phyloP scores from a whole-genome alignment of 2,113 vertebrate genomes.

The Thymallus thymallus region DNA sequence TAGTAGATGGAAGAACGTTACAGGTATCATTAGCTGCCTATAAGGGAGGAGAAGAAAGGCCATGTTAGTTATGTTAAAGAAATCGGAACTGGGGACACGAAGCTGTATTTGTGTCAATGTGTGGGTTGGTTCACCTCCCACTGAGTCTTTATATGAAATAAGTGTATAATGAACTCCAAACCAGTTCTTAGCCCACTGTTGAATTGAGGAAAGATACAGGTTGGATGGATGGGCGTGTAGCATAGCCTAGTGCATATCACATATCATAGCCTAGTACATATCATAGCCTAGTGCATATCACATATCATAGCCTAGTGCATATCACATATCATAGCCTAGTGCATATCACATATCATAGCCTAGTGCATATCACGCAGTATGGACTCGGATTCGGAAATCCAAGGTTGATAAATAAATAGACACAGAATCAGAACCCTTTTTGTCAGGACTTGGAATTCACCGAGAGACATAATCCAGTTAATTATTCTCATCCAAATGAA shows the following conservation, averaged over 20 bases:
- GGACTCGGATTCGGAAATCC: background rate
- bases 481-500: conserved; percentile 20
- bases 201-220: background rate
- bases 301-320: too few species aligned
- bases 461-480: background rate
- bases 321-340: too few species aligned
- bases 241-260: too few species aligned
- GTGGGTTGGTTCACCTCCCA: conserved; percentile 1
- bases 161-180: background rate
- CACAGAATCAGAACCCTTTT: background rate
- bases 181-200: background rate
- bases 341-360: too few species aligned
- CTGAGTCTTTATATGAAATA: background rate
- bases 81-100: background rate
- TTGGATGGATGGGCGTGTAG: too few species aligned
- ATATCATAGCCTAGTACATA: too few species aligned
- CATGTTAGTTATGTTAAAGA: background rate
- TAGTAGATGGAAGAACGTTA: background rate
- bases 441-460: conserved; percentile 14
- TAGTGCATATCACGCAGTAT: background rate
- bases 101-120: background rate
- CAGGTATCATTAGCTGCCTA: background rate
- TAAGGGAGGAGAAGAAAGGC: background rate
- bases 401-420: background rate
- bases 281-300: too few species aligned